Conservation (phyloP, 2,797 vertebrate genomes). For the Tiaroga cobitis region DNA sequence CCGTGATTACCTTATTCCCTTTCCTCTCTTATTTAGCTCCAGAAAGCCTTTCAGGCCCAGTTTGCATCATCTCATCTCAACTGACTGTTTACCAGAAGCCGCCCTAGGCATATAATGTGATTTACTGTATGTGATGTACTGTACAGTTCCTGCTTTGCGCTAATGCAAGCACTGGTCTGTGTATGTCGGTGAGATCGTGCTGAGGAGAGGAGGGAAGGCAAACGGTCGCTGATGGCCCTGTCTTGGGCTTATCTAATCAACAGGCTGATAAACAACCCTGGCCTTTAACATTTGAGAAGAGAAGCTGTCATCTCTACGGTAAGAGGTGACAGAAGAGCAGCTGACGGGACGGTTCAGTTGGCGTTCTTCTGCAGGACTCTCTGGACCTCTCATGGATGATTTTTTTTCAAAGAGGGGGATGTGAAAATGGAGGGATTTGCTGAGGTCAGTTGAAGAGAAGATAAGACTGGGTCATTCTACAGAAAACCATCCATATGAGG, state of each 20-base stretch:
- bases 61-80: slow-evolving; percentile 30
- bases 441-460: slow-evolving; percentile 19
- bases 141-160: slow-evolving; percentile 38
- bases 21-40: slow-evolving; percentile 37
- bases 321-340: not conserved
- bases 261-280: slow-evolving; percentile 52
- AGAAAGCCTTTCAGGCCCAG: slow-evolving; percentile 33
- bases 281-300: slow-evolving; percentile 59
- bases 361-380: slow-evolving; percentile 5
- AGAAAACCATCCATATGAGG: not conserved
- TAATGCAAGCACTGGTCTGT: slow-evolving; percentile 24
- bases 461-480: not conserved
- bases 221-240: slow-evolving; percentile 46
- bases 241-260: slow-evolving; percentile 60
- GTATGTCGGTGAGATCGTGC: not conserved
- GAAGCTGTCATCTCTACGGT: slow-evolving; percentile 8
- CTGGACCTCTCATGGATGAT: slow-evolving; percentile 5
- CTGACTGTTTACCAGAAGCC: slow-evolving; percentile 42
- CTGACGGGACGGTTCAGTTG: not conserved
- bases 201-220: not conserved
- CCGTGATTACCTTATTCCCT: slow-evolving; percentile 70
- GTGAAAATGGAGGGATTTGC: slow-evolving; percentile 19
- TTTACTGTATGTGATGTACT: slow-evolving; percentile 40
- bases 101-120: slow-evolving; percentile 33
- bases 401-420: slow-evolving; percentile 8